Evolutionary conservation across 1,140 invertebrate species (phyloP).

Genomic region (Cyclargus thomasi): DNA sequence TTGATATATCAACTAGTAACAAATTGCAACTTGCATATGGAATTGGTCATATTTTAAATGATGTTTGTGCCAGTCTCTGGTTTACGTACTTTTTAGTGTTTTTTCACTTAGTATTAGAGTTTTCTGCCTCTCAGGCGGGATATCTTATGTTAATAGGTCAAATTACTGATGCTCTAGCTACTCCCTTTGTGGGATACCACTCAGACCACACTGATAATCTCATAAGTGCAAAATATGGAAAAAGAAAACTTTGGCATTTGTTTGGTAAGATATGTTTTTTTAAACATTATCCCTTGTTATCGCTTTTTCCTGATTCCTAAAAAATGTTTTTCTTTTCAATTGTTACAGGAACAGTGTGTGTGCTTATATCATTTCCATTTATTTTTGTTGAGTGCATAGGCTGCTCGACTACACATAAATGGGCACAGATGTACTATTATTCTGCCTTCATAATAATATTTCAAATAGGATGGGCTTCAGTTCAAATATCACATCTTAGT

Average conservation of each 20-base stretch:
- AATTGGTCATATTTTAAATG: constrained; percentile 93
- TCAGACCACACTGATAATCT: constrained; percentile 84
- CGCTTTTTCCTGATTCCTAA: background rate
- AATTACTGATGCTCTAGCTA: constrained; percentile 91
- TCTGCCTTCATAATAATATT: constrained; percentile 93
- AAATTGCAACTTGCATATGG: constrained; percentile 75
- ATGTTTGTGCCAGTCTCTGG: constrained; percentile 97
- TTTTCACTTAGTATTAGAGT: constrained; percentile 89
- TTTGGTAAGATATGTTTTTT: constrained; percentile 81
- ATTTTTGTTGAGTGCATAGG: constrained; percentile 89
- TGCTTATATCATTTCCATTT: constrained; percentile 90
- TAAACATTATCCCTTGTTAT: background rate
- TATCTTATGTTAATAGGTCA: constrained; percentile 89
- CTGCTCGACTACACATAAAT: constrained; percentile 80
- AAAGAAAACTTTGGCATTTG: constrained; percentile 94
- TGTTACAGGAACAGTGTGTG: constrained; percentile 83
- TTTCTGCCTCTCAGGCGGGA: constrained; percentile 85
- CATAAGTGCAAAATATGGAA: constrained; percentile 84
- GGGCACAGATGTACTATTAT: constrained; percentile 91
- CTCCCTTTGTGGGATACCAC: constrained; percentile 91
- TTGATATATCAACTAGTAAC: constrained; percentile 62
- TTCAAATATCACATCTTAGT: constrained; percentile 96
- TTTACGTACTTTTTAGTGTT: constrained; percentile 97
- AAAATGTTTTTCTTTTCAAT: background rate
- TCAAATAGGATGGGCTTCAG: constrained; percentile 97